Conservation (phyloP, 23 tunicate genomes). For the Trididemnum miniatum region DNA sequence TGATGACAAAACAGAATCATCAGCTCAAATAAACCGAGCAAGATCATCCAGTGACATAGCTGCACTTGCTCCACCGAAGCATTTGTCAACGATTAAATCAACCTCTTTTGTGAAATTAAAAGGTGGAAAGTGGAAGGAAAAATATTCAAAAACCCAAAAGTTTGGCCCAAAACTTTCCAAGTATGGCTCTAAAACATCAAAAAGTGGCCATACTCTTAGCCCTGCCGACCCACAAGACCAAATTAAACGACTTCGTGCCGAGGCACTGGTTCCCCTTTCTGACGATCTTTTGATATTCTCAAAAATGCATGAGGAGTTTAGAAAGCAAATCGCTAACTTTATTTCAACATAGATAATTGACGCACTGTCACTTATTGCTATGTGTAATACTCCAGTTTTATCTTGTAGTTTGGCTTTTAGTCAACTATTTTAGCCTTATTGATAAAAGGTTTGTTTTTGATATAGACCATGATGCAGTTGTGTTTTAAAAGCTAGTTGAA, state of each 20-base stretch:
- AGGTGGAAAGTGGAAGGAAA: neutral
- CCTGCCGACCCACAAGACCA: neutral
- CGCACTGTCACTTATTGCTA: neutral
- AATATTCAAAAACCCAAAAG: neutral
- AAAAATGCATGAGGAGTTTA: conserved; percentile 16
- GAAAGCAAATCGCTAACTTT: neutral
- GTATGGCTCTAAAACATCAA: conserved; percentile 2
- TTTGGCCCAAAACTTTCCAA: conserved; percentile 24
- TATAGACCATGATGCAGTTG: too few relatives aligned
- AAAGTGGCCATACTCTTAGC: neutral
- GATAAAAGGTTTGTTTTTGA: too few relatives aligned
- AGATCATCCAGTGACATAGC: neutral
- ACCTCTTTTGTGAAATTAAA: neutral
- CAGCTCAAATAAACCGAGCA: neutral
- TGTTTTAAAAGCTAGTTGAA: too few relatives aligned
- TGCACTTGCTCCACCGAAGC: neutral
- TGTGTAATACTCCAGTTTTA: too few relatives aligned
- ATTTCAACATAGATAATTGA: neutral
- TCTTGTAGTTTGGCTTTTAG: too few relatives aligned
- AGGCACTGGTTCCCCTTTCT: neutral
- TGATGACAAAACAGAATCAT: neutral
- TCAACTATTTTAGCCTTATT: too few relatives aligned
- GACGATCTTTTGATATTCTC: neutral
- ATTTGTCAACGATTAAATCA: neutral
- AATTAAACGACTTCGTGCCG: neutral